phyloP scores from a whole-genome alignment of 2,797 vertebrate genomes.

The Cyclopterus lumpus region DNA sequence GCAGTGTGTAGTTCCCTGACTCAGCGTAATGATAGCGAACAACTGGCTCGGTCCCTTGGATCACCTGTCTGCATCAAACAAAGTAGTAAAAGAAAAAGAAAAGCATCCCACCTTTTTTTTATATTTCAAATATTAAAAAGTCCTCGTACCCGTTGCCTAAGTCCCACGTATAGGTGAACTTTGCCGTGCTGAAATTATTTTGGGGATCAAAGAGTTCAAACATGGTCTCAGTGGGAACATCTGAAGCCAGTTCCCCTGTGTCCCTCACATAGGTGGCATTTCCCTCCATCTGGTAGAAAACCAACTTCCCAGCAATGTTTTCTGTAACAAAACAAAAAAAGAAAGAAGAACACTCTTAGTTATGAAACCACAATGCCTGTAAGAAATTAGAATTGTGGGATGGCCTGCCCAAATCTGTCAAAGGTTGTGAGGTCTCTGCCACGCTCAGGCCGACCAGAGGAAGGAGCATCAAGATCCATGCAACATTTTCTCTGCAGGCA shows the following conservation, averaged over 20 bases:
- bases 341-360: background rate
- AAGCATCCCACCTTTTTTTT: background rate
- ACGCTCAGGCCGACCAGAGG: conserved; percentile 45
- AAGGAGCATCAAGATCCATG: conserved; percentile 45
- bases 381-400: background rate
- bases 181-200: conserved; percentile 79
- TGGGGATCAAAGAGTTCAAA: conserved; percentile 88
- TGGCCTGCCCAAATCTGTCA: conserved; percentile 67
- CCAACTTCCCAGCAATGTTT: conserved; percentile 84
- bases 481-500: conserved; percentile 44
- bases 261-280: conserved; percentile 74
- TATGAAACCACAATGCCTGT: background rate
- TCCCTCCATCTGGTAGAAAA: conserved; percentile 86
- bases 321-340: conserved; percentile 43
- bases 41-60: conserved; percentile 82
- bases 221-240: conserved; percentile 80
- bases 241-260: conserved; percentile 80
- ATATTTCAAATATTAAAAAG: background rate
- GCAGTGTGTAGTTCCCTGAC: conserved; percentile 83
- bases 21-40: conserved; percentile 83
- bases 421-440: conserved; percentile 28
- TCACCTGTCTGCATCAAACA: conserved; percentile 79
- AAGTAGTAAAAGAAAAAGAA: background rate
- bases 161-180: conserved; percentile 89
- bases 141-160: conserved; percentile 88